Percentiles rank a stretch among this genome's conserved stretches.
Evolutionary conservation across 1,140 invertebrate genomes (phyloP).

Genomic region (Eueides isabella): DNA sequence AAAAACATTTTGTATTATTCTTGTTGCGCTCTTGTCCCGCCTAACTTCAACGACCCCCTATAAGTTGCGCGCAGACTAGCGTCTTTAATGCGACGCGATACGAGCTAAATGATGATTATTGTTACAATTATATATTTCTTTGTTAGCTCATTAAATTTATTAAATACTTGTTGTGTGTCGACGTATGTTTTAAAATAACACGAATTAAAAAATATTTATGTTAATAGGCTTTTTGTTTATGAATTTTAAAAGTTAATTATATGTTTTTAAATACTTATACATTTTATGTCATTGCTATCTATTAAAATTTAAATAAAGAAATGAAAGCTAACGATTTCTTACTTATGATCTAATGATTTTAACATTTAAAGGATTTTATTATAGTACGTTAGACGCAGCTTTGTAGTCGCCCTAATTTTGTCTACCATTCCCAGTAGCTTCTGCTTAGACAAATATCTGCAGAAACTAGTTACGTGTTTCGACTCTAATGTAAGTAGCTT

Average conservation of each 20-base stretch:
- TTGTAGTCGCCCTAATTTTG: constrained; percentile 42
- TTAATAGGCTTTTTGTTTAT: no score
- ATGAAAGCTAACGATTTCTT: no score
- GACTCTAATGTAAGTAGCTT: constrained; percentile 68
- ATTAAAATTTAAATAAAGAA: no score
- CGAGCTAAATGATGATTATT: neutral
- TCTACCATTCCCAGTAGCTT: constrained; percentile 63
- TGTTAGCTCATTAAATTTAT: neutral
- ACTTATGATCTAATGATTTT: no score
- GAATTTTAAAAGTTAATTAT: no score
- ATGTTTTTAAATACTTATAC: no score
- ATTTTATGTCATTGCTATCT: no score
- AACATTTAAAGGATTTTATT: no score
- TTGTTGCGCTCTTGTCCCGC: constrained; percentile 81
- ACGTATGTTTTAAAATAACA: no score
- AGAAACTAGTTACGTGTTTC: constrained; percentile 77
- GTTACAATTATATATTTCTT: neutral
- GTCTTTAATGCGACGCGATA: constrained; percentile 1
- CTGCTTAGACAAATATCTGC: constrained; percentile 78
- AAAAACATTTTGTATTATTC: constrained; percentile 88
- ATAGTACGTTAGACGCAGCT: constrained; percentile 26
- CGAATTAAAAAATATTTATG: no score
- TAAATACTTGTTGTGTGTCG: neutral
- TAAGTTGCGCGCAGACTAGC: constrained; percentile 51
- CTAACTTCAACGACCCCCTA: constrained; percentile 71